Evolutionary conservation across 2,113 vertebrate species (phyloP), one percentile per base, ranked within the genome.

Genomic region (Phalacrocorax brasilianus): DNA sequence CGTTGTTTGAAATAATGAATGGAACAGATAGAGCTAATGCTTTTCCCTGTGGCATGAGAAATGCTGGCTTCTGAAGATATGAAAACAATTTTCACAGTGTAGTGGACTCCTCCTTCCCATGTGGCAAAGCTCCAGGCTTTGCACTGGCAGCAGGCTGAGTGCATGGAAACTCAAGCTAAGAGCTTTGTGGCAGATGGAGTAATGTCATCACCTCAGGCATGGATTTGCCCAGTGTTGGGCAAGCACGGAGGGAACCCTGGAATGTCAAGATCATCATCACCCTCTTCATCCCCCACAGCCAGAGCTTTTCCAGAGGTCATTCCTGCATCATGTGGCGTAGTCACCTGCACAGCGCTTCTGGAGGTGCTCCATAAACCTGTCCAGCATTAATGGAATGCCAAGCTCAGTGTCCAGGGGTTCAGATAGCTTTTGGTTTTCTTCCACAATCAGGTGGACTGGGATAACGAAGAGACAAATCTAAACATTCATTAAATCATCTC

Each of bases 51-150:
- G 40, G 53, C 80, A 74, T 59, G 80, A 86, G 93, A 92, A 92
- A 61, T 94, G 17, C 88, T 95, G 91, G 63, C 59, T 91, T 66
- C 88, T 88, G 59, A 50, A 94, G 93, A 91, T 91, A 90, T 2
- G 52, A 92, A 94, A 96, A 74, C 2, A 1, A 65, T 94, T 97
- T 93, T 82, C 70, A 79, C 67, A 85, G 30, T 49, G 53, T 79
- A 77, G 33, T 53, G 27, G 33, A 16, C 35, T 88, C 32, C 42
- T 88, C 35, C 75, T 93, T 86, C 79, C 72, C 83, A 56, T 1
- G 14, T 93, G 88, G 88, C 95, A 95, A 50, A 53, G 50, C 67
- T 94, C 92, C 91, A 95, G 76, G 26, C 52, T 61, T 53, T 62
- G 23, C n/a, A 12, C 27, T 79, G 72, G 50, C 53, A 50, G 59